Evolutionary conservation across 2,113 vertebrate species (phyloP).

Genomic region (Salvelinus namaycush): DNA sequence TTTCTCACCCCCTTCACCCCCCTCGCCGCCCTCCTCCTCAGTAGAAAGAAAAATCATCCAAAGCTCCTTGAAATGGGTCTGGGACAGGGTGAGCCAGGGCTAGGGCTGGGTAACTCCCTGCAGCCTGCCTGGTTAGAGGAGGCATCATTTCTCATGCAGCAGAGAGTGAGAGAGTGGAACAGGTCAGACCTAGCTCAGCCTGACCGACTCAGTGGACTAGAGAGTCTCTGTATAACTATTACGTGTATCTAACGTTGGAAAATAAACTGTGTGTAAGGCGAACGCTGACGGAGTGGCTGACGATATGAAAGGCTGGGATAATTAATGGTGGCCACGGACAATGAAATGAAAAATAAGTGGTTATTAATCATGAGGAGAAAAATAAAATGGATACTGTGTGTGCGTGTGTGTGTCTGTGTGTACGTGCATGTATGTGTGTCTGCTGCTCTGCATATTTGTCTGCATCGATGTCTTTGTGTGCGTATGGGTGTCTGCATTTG

Average conservation of each 20-base stretch:
- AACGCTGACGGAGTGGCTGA: slow-evolving; percentile 51
- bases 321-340: slow-evolving; percentile 42
- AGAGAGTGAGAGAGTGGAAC: slow-evolving; percentile 24
- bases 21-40: slow-evolving; percentile 44
- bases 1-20: slow-evolving; percentile 27
- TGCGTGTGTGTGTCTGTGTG: slow-evolving; percentile 26
- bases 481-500: slow-evolving; percentile 39
- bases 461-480: slow-evolving; percentile 10
- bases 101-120: slow-evolving; percentile 12
- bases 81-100: slow-evolving; percentile 9
- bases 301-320: slow-evolving; percentile 42
- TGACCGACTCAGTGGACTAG: not conserved
- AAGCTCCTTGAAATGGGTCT: slow-evolving; percentile 36
- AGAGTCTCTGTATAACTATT: slow-evolving; percentile 57
- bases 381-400: slow-evolving; percentile 45
- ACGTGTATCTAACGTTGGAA: slow-evolving; percentile 13
- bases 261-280: slow-evolving; percentile 51
- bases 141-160: slow-evolving; percentile 54
- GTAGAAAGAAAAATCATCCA: slow-evolving; percentile 65
- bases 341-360: slow-evolving; percentile 47
- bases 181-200: slow-evolving; percentile 13
- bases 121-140: slow-evolving; percentile 58
- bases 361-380: slow-evolving; percentile 49
- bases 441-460: too few species aligned
- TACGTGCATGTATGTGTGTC: slow-evolving; percentile 14